Base-by-base conservation (phyloP, 53 echinoderm and acorn worm species). In the Crossaster papposus region DNA sequence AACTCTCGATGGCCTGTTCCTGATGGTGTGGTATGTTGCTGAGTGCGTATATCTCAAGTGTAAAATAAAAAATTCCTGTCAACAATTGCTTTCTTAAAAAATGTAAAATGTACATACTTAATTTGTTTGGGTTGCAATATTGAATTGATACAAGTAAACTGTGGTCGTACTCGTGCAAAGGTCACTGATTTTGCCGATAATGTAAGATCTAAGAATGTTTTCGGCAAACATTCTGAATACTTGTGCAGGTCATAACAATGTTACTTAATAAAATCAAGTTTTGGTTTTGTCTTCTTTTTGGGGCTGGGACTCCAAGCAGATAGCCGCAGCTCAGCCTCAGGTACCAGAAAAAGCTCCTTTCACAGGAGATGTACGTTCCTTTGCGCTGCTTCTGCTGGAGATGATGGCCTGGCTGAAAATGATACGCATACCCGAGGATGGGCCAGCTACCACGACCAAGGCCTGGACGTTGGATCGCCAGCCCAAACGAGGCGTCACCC, bases 361-460 rank as follows among this genome's bases (percentile, higher is more conserved):
- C 51, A 89, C 91, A 18, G 93, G 92, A n/a, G 98, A 98, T 84
- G 92, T 98, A 30, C 90, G 98, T n/a, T 94, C 98, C 51, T 98
- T 98, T 63, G 94, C 94, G n/a, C 77, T 98, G 24, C 89, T 98
- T 28, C 71, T 98, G 90, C 86, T 96, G 44, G 98, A 98, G 81
- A 92, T 98, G 91, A 78, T 98, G 84, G 93, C 94, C 58, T 95
- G 95, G 95, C 64, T 90, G 76, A 92, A 94, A 71, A 92, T 89
- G 92, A 94, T 87, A 51, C 13, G 89, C 14, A 68, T 89, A 36
- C 89, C 89, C 1, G 81, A 74, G 35, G 90, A 81, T 29, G 54
- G 52, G 77, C 72, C 38, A 18, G 9, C 37, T 23, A 50, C 34
- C 29, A 53, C 52, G 33, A 52, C 54, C 90, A 81, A 63, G 35